phyloP scores from a whole-genome alignment of 1,140 invertebrate species.

The Ceratosolen fusciceps region DNA sequence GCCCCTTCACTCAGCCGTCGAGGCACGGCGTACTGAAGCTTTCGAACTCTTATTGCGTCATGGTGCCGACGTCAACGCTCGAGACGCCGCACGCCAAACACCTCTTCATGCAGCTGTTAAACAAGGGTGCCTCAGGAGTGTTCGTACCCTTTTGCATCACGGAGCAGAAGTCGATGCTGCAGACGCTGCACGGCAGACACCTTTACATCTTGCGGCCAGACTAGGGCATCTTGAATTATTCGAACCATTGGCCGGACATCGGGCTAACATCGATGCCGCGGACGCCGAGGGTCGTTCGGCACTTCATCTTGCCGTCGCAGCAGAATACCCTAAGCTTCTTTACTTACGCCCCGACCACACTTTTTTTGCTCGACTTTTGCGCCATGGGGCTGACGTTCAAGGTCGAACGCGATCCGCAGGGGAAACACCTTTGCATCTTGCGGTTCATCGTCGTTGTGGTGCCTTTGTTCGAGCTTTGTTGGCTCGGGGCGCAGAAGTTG shows the following conservation, averaged over 20 bases:
- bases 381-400: neutral
- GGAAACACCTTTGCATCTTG: constrained; percentile 29
- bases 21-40: neutral
- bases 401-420: neutral
- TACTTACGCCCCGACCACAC: neutral
- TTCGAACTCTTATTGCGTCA: neutral
- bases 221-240: neutral
- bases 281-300: constrained; percentile 15
- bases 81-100: neutral
- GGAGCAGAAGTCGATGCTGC: neutral
- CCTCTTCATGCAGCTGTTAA: neutral
- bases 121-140: neutral
- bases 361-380: neutral
- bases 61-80: constrained; percentile 17
- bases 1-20: constrained; percentile 2
- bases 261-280: constrained; percentile 8
- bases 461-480: neutral
- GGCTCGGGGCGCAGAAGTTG: neutral
- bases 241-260: neutral
- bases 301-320: constrained; percentile 17
- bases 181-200: neutral
- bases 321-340: constrained; percentile 6
- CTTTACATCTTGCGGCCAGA: neutral
- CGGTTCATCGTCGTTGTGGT: neutral
- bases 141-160: neutral